Evolutionary conservation across 2,888 invertebrate species (phyloP), one percentile per base, ranked within the genome.

Genomic region (Mantis religiosa): DNA sequence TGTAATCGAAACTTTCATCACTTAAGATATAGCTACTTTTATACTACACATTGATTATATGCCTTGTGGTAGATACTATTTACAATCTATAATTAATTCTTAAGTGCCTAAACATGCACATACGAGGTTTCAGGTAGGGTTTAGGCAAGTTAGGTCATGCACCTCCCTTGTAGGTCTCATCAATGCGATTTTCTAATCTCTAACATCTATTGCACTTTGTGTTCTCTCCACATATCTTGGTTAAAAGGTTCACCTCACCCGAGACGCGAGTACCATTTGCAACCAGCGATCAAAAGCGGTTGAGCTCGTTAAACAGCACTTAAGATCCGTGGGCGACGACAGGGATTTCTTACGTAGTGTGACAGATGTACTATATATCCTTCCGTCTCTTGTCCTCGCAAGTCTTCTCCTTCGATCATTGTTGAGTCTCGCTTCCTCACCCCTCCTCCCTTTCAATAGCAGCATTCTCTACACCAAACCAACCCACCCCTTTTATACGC

Each of bases 401-500:
- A 71, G 54, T 71, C 54, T 71, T 71, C 54, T 71, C 54, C 87
- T 82, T 87, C 87, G 87, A 87, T 87, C 87, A 87, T 87, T 87
- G 87, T 82, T 27, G n/a, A 27, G 54, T 71, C 54, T 71, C 54
- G 54, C 54, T 71, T 71, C 54, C 54, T 54, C 54, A 54, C 54
- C 20, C 54, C 54, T 54, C 54, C 54, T 71, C 54, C 20, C 54
- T 71, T 71, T 71, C 54, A 71, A 71, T 71, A 71, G 54, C 54
- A 71, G 54, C 54, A 71, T 71, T 71, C 54, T 71, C 54, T 71
- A 71, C 54, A 86, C 86, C 34, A 87, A 87, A 87, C 54, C 54
- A 54, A 87, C 87, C 87, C 87, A 87, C 82, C 87, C 87, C 87
- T 87, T 87, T 87, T 87, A 87, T 87, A 82, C 82, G 87, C 87